Base-by-base conservation (phyloP, 2,888 invertebrate species). In the Pollenia labialis region DNA sequence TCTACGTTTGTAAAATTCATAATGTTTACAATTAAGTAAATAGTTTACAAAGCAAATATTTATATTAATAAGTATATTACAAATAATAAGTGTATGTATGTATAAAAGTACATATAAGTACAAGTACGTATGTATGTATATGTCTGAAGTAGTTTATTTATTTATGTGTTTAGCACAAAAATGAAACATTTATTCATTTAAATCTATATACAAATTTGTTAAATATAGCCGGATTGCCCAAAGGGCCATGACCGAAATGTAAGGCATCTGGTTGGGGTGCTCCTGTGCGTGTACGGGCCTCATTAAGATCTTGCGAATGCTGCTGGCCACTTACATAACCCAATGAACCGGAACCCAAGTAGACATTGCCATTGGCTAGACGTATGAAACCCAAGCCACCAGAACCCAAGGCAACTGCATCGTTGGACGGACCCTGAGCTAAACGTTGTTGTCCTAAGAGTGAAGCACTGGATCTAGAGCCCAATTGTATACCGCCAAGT, bases 361-460 rank as follows among this genome's bases (percentile, higher is more conserved):
- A 92, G 8, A 94, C 90, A 76, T 91, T 92, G 18, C 94, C 94
- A 82, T 93, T 93, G 64, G 93, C 90, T 54, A 92, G 86, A 0
- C 92, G 91, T 6, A 93, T 92, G 77, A 92, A 93, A 4, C 94
- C 94, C 69, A 94, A 87, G 6, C 93, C 92, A 0, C 94, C 94
- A 0, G 94, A 94, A 2, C 94, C 94, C 68, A 94, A 69, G 4
- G 94, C 92, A 40, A 94, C 88, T 52, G 91, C 88, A 81, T 91
- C 90, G 48, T 62, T 85, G 7, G 83, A 76, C 14, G 75, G 69
- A 32, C 87, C 88, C 0, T 89, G 89, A 0, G 87, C 68, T 7
- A 23, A 82, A 3, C 58, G 46, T 0, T 89, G 90, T 68, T 88
- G 89, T 62, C 85, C 89, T 50, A 90, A 85, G 1, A 90, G 60